Base-by-base conservation (phyloP, 2,888 invertebrate species). In the Drosophila mayaguana region DNA sequence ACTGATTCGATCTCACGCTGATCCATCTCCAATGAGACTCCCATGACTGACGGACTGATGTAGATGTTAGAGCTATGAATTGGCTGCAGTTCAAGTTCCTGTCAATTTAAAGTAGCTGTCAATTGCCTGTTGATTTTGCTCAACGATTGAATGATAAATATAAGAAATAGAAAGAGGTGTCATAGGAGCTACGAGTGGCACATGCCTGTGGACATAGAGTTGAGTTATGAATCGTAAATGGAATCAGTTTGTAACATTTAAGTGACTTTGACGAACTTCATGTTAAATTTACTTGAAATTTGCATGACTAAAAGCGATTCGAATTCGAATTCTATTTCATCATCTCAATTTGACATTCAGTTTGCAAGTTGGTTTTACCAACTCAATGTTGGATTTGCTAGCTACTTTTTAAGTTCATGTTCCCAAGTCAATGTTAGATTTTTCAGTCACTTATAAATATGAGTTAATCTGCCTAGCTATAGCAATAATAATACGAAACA, bases 1-100 rank as follows among this genome's bases (percentile, higher is more conserved):
- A 56, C 32, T 25, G n/a, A n/a, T 7, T 12, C 8, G 28, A 34
- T 59, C 48, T 56, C 28, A 46, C 25, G 25, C 36, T 22, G 45
- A 45, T 22, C 45, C 14, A 14, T 20, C 14, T 3, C 46, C 12
- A 57, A 55, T 34, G 16, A 14, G 56, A 12, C 9, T 34, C 43
- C 32, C 28, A 16, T 43, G 18, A 43, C n/a, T 36, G 57, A 28
- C 32, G n/a, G 12, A 1, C 12, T 45, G 45, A 32, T 34, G 14
- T 20, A 0, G 18, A 8, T 50, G 48, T 50, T 18, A 18, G 48
- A 50, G 32, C 18, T 32, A 3, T 28, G 48, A 6, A 12, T 12
- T 18, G 6, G 0, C 32, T 6, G 7, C 18, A 14, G 14, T 8
- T 14, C 14, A 34, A 20, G 8, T 14, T 12, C 32, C n/a, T 28